phyloP scores from a whole-genome alignment of 2,113 vertebrate species.

The Paedocypris sp. region DNA sequence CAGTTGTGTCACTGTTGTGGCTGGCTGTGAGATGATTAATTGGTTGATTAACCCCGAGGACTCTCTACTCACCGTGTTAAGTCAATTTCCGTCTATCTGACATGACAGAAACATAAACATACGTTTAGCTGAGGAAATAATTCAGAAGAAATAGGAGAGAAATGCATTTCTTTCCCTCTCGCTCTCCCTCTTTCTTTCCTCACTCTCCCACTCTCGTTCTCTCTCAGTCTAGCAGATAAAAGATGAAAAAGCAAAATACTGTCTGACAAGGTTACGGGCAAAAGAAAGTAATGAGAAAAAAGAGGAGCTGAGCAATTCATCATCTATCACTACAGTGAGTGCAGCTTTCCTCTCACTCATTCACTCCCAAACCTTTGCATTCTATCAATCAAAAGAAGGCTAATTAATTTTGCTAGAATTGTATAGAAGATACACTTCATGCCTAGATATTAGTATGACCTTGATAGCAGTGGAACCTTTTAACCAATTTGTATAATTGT shows the following conservation, averaged over 20 bases:
- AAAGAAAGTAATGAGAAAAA: constrained; percentile 16
- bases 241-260: background rate
- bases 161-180: background rate
- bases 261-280: constrained; percentile 9
- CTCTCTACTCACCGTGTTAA: background rate
- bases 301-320: background rate
- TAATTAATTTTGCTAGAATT: constrained; percentile 32
- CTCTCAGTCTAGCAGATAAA: background rate
- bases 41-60: constrained; percentile 14
- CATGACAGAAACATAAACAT: background rate
- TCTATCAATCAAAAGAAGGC: background rate
- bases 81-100: background rate
- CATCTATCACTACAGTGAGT: constrained; percentile 7
- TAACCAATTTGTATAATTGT: constrained; percentile 21
- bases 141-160: background rate
- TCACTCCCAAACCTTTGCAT: background rate
- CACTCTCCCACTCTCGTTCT: background rate
- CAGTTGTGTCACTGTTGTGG: constrained; percentile 37
- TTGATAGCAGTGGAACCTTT: constrained; percentile 19
- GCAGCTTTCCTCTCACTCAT: background rate
- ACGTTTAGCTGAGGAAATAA: background rate
- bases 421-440: background rate
- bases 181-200: background rate
- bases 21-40: constrained; percentile 26
- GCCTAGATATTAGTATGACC: constrained; percentile 17